phyloP scores from a whole-genome alignment of 2,113 vertebrate genomes.

The Perognathus longimembris region DNA sequence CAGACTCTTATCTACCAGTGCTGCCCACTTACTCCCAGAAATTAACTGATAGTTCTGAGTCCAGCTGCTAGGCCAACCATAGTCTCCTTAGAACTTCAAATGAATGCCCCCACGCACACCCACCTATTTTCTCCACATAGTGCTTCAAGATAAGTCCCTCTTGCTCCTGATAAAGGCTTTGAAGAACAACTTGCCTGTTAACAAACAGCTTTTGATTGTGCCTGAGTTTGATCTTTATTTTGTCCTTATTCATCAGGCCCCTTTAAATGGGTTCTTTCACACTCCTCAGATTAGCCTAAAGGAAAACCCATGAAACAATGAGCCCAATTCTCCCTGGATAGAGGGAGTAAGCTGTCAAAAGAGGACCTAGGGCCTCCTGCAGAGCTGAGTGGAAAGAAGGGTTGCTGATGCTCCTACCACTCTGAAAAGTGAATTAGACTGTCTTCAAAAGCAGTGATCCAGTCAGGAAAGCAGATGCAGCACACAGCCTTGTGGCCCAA shows the following conservation, averaged over 20 bases:
- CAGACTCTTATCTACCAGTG: constrained; percentile 59
- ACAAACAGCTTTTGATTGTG: constrained; percentile 89
- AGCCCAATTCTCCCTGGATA: constrained; percentile 67
- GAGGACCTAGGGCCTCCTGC: constrained; percentile 52
- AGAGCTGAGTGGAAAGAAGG: not conserved
- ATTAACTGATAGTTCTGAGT: constrained; percentile 61
- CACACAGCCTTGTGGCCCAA: not conserved
- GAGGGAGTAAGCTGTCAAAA: constrained; percentile 56
- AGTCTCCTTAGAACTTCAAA: constrained; percentile 77
- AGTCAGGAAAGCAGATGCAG: not conserved
- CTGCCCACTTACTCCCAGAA: constrained; percentile 73
- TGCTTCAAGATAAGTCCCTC: constrained; percentile 85
- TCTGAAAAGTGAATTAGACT: constrained; percentile 30
- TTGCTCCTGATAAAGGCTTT: constrained; percentile 86
- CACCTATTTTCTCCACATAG: constrained; percentile 81
- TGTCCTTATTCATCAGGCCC: constrained; percentile 86
- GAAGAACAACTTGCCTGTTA: constrained; percentile 87
- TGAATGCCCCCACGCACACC: constrained; percentile 77
- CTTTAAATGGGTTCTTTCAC: constrained; percentile 89
- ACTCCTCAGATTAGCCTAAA: constrained; percentile 86
- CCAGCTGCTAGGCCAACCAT: constrained; percentile 58
- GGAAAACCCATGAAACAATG: constrained; percentile 88
- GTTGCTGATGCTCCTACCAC: constrained; percentile 33
- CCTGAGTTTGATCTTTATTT: constrained; percentile 88
- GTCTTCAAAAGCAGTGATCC: constrained; percentile 56